phyloP scores from a whole-genome alignment of 2,797 vertebrate genomes.

The Coregonus ussuriensis region DNA sequence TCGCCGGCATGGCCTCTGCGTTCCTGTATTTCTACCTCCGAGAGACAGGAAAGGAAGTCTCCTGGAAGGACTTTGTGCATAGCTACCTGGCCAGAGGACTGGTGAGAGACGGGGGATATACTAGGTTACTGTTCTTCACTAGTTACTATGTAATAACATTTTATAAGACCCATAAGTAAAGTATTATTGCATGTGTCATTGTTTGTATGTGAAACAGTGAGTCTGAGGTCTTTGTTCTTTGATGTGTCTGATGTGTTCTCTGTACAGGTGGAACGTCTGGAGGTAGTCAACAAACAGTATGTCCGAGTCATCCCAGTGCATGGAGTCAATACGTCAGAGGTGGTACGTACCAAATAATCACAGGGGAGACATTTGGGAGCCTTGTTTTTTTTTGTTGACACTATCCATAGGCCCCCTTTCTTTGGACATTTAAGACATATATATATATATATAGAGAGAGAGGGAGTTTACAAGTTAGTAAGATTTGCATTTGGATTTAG shows the following conservation, averaged over 20 bases:
- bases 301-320: conserved; percentile 62
- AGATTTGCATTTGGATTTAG: background rate
- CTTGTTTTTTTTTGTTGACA: no score
- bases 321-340: conserved; percentile 61
- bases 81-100: conserved; percentile 75
- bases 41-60: conserved; percentile 78
- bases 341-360: conserved; percentile 56
- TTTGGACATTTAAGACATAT: background rate
- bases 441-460: no score
- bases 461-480: background rate
- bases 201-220: background rate
- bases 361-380: background rate
- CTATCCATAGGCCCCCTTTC: no score
- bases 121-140: background rate
- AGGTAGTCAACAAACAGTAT: conserved; percentile 74
- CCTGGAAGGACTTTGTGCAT: conserved; percentile 81
- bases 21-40: conserved; percentile 74
- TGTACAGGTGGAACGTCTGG: conserved; percentile 67
- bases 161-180: background rate
- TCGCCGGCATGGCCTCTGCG: conserved; percentile 66
- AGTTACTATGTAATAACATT: background rate
- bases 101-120: conserved; percentile 63
- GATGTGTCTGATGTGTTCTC: conserved; percentile 6
- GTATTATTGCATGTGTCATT: background rate
- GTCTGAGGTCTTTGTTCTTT: background rate